Base-by-base conservation (phyloP, 2,797 vertebrate genomes). In the Heteromormyrus szaboi region DNA sequence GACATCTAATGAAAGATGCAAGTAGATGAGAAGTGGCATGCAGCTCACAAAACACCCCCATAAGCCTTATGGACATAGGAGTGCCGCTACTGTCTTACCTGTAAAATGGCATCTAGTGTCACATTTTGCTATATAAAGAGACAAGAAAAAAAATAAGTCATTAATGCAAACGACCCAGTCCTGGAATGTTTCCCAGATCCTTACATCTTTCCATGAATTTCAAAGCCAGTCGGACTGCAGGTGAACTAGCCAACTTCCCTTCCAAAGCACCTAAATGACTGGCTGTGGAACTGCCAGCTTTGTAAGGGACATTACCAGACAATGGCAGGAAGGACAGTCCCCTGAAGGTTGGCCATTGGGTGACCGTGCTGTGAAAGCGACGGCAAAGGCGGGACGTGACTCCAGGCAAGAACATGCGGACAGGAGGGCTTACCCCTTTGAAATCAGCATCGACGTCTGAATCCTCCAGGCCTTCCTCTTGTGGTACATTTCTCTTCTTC, bases 401-500 rank as follows among this genome's bases (percentile, higher is more conserved):
- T 54, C 17, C 53, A 19, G 53, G 53, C 53, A 19, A 4, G 29
- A 37, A 12, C 9, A 19, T 0, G 25, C 25, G 25, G 72, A 41
- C 72, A 19, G 72, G 37, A n/a, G 72, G 14, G 14, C 97, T 96
- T 96, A 99, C 99, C 95, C 97, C 98, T 97, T 99, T 99, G 96
- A 99, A 99, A 93, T 99, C 99, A 79, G 97, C 98, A 95, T 99
- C 99, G 91, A 97, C 96, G 91, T 99, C 99, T 89, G 98, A 99
- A 94, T 99, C 99, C 94, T 99, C 99, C 96, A 99, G 96, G 95
- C 97, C 97, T 95, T 99, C 98, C 94, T 99, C 98, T 93, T 96
- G 98, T 2, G 99, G 99, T 94, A 99, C 99, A 88, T 99, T 99
- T 95, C 99, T 97, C 95, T 99, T 99, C 96, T 99, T 99, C 96